phyloP scores from a whole-genome alignment of 1,140 invertebrate species.

The Colletes latitarsis region DNA sequence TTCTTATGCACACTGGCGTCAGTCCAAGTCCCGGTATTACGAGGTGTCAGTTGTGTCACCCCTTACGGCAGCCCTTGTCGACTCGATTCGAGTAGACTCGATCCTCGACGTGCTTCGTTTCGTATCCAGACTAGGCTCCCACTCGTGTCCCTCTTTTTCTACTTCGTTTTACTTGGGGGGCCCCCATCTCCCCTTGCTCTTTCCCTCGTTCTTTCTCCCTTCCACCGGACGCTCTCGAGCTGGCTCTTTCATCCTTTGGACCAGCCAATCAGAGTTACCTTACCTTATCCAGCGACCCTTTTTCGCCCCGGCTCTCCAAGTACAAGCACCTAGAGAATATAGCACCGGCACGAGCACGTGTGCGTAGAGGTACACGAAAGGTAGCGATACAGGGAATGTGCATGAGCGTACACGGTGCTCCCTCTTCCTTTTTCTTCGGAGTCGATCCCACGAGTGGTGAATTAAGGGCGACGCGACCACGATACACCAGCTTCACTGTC shows the following conservation, averaged over 20 bases:
- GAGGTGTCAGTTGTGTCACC: slow-evolving; percentile 78
- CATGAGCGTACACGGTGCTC: slow-evolving; percentile 11
- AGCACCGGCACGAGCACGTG: slow-evolving; percentile 4
- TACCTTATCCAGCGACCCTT: slow-evolving; percentile 17
- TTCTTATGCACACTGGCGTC: slow-evolving; percentile 79
- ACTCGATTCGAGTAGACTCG: slow-evolving; percentile 62
- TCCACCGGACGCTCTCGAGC: neutral
- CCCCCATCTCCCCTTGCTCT: neutral
- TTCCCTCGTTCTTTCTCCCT: neutral
- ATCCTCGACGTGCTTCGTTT: slow-evolving; percentile 47
- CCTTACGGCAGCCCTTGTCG: slow-evolving; percentile 54
- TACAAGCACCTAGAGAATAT: slow-evolving; percentile 13
- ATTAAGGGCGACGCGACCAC: slow-evolving; percentile 61
- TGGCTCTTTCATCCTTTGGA: slow-evolving; percentile 3
- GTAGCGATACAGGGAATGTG: slow-evolving; percentile 12
- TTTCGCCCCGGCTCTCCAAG: slow-evolving; percentile 13
- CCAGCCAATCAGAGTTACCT: slow-evolving; percentile 25
- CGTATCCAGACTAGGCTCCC: slow-evolving; percentile 43
- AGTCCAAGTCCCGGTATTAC: slow-evolving; percentile 76
- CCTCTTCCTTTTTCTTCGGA: slow-evolving; percentile 27
- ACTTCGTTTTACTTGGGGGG: neutral
- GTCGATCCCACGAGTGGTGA: slow-evolving; percentile 63
- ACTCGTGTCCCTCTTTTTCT: neutral
- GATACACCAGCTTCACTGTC: slow-evolving; percentile 59
- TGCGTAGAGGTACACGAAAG: slow-evolving; percentile 7